Evolutionary conservation across 2,797 vertebrate genomes (phyloP).

Genomic region (Sardinella longiceps): DNA sequence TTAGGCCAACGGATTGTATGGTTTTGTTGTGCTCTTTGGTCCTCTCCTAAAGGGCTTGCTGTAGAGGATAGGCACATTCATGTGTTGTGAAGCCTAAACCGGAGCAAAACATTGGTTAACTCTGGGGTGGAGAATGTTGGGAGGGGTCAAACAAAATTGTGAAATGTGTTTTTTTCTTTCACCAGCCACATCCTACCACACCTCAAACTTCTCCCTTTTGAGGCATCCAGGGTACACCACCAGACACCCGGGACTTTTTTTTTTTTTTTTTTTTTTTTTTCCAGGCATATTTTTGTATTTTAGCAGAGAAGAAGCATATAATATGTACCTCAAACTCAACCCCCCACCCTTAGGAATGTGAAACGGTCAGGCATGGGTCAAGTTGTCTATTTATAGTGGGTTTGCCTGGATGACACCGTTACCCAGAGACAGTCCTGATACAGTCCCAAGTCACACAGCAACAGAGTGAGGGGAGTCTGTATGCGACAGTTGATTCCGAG

Average conservation of each 20-base stretch:
- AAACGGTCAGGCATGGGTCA: conserved; percentile 71
- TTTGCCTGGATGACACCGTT: conserved; percentile 75
- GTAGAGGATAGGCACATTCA: conserved; percentile 34
- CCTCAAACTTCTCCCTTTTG: conserved; percentile 53
- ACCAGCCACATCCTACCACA: conserved; percentile 66
- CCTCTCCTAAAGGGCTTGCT: background rate
- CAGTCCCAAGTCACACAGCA: conserved; percentile 45
- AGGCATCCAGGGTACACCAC: conserved; percentile 51
- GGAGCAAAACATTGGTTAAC: conserved; percentile 59
- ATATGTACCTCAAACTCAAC: conserved; percentile 55
- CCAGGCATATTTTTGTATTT: conserved; percentile 66
- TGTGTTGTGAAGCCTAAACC: conserved; percentile 51
- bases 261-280: conserved; percentile 68
- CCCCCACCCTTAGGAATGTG: conserved; percentile 70
- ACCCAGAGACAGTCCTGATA: conserved; percentile 69
- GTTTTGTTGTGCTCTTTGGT: background rate
- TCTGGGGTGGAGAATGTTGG: conserved; percentile 47
- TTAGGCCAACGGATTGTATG: background rate
- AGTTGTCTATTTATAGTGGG: conserved; percentile 76
- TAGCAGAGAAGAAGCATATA: conserved; percentile 66
- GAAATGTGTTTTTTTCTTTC: conserved; percentile 62
- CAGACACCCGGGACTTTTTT: conserved; percentile 58
- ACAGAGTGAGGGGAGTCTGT: conserved; percentile 49
- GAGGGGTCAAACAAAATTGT: conserved; percentile 52
- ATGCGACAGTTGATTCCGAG: conserved; percentile 26